Evolutionary conservation across 2,888 invertebrate genomes (phyloP), one percentile per base, ranked within the genome.

Genomic region (Hydriomena furcata): DNA sequence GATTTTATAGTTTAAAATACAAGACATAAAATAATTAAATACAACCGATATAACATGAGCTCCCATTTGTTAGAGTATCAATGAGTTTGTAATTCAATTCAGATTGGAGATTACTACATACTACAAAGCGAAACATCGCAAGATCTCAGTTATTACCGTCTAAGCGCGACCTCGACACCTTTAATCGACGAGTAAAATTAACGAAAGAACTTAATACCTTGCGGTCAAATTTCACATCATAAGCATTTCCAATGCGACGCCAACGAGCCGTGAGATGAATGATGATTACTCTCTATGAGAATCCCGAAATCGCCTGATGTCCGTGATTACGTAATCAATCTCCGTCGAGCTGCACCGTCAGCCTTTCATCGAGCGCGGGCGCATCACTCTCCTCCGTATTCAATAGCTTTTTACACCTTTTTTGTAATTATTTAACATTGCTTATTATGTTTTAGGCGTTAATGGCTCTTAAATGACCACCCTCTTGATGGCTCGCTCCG

Each of bases 311-410:
- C 76, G 77, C 61, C 73, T 74, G 79, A 77, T 82, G 79, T 77
- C 77, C 82, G 76, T 86, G 87, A 88, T 88, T 87, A 86, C 86
- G 81, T 82, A 85, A 87, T 89, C 85, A 89, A 90, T 89, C 89
- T 80, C 80, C 83, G 87, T 86, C 86, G 73, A 66, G 66, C 71
- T 66, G 68, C 72, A 73, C 79, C 76, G 77, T 81, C 83, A 73
- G 82, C 79, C 85, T 87, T 86, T 88, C 87, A 85, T 81, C 88
- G 79, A 57, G 68, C 74, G 83, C 80, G 59, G 64, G 78, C 81
- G 78, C 81, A 82, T 76, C 73, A 73, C 73, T 81, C 83, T 80
- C 70, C 76, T 71, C 72, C 70, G 71, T 73, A 71, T 79, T 80
- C 81, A 79, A 79, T 71, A 66, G 71, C 77, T 74, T 83, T 83